Percentiles rank a stretch among this genome's conserved stretches.
Evolutionary conservation across 1,140 invertebrate species (phyloP).

Genomic region (Phymorhynchus buccinoides): DNA sequence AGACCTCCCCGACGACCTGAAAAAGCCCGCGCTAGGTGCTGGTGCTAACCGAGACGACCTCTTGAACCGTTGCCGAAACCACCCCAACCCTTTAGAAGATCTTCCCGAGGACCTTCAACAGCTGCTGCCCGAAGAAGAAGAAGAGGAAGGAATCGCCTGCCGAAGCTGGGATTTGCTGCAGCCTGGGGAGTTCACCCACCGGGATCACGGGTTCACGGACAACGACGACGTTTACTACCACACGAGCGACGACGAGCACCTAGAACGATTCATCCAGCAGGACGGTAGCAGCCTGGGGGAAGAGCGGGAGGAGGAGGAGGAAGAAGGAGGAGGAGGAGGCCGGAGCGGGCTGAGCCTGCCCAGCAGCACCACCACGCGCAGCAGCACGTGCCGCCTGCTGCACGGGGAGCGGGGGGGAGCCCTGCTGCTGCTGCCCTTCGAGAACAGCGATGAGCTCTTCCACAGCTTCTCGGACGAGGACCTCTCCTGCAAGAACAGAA

Average conservation of each 20-base stretch:
- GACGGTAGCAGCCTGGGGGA: not conserved
- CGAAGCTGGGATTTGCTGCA: not conserved
- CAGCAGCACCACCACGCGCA: not conserved
- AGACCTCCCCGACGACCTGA: not conserved
- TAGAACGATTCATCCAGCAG: not conserved
- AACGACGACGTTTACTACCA: not conserved
- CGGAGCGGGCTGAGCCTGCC: not conserved
- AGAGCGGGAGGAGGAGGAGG: too few species aligned
- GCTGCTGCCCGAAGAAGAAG: not conserved
- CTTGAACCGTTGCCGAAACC: not conserved
- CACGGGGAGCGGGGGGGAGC: not conserved
- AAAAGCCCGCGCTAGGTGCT: not conserved
- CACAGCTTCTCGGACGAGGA: slow-evolving; percentile 2
- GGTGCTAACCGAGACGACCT: not conserved
- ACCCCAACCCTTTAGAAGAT: not conserved
- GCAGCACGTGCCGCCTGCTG: not conserved
- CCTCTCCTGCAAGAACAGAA: not conserved
- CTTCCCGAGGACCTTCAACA: not conserved
- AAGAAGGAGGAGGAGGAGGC: too few species aligned
- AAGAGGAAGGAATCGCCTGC: not conserved
- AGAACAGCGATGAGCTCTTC: not conserved
- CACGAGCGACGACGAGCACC: slow-evolving; percentile 2
- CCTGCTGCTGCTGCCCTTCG: not conserved
- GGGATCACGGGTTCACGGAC: not conserved
- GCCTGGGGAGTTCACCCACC: not conserved